These are phyloP conservation scores for Clytia hemisphaerica DNA, from an alignment of 30 jellyfish, hydroid and myxozoan species.

Conservation along the genomic window DNA sequence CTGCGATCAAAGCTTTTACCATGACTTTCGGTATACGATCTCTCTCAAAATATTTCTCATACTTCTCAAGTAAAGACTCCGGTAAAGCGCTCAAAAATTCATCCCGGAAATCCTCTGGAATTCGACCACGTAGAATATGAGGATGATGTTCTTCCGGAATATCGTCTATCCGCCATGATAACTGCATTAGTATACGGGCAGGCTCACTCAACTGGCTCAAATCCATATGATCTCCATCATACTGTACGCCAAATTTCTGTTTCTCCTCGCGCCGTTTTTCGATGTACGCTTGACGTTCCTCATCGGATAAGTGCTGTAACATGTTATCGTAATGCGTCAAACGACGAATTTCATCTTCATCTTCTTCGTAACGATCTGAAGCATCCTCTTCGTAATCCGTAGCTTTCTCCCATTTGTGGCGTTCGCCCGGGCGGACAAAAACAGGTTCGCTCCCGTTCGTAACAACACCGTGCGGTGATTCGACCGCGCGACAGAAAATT, in stretches of 20 bases:
- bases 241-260: slow-evolving; percentile 16
- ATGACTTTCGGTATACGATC: slow-evolving; percentile 13
- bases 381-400: neutral
- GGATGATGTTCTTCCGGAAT: neutral
- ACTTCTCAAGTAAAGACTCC: slow-evolving; percentile 27
- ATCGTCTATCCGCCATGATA: slow-evolving; percentile 9
- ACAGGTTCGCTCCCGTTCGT: slow-evolving; percentile 65
- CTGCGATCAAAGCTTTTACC: neutral
- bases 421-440: slow-evolving; percentile 63
- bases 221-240: too few species aligned
- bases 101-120: slow-evolving; percentile 3
- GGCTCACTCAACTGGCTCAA: too few species aligned
- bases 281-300: neutral
- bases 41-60: neutral
- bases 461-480: slow-evolving; percentile 84
- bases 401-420: slow-evolving; percentile 1
- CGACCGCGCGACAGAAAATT: slow-evolving; percentile 44
- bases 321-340: neutral
- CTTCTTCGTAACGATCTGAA: neutral
- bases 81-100: neutral
- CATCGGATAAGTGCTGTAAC: neutral
- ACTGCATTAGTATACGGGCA: too few species aligned
- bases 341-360: neutral
- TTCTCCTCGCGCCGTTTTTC: neutral
- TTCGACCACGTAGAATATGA: neutral